phyloP scores from a whole-genome alignment of 2,888 invertebrate genomes.

The Campoplex nolae region DNA sequence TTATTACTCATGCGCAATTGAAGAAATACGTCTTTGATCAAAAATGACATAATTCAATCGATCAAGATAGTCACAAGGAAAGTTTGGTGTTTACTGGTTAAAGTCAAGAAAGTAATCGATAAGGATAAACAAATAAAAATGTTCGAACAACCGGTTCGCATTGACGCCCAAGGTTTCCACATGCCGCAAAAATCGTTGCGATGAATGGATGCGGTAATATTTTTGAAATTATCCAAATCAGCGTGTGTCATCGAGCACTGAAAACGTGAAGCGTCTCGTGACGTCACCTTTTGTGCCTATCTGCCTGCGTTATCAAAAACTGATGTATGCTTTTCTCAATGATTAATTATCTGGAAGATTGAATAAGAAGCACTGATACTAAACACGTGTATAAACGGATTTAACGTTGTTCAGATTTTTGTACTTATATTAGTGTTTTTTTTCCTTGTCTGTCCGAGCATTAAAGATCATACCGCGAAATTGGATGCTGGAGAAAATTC shows the following conservation, averaged over 20 bases:
- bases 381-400: not conserved
- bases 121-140: slow-evolving; percentile 17
- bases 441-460: not conserved
- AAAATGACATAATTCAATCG: not conserved
- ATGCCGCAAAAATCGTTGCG: not conserved
- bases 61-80: not conserved
- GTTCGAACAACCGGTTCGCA: not conserved
- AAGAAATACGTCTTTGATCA: not conserved
- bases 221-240: slow-evolving; percentile 3
- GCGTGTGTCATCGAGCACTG: slow-evolving; percentile 4
- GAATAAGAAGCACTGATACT: not conserved
- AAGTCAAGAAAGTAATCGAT: slow-evolving; percentile 17
- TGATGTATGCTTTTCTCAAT: not conserved
- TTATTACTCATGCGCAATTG: not conserved
- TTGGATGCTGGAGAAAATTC: not conserved
- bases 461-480: not conserved
- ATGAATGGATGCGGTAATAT: slow-evolving; percentile 11
- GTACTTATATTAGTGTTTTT: not conserved
- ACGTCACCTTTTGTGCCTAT: not conserved
- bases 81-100: slow-evolving; percentile 20
- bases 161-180: slow-evolving; percentile 4
- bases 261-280: not conserved
- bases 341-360: not conserved
- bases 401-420: not conserved
- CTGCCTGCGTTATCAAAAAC: not conserved